Percentiles rank a stretch among this genome's conserved stretches.
Evolutionary conservation across 2,797 vertebrate species (phyloP).

Genomic region (Carcharodon carcharias): DNA sequence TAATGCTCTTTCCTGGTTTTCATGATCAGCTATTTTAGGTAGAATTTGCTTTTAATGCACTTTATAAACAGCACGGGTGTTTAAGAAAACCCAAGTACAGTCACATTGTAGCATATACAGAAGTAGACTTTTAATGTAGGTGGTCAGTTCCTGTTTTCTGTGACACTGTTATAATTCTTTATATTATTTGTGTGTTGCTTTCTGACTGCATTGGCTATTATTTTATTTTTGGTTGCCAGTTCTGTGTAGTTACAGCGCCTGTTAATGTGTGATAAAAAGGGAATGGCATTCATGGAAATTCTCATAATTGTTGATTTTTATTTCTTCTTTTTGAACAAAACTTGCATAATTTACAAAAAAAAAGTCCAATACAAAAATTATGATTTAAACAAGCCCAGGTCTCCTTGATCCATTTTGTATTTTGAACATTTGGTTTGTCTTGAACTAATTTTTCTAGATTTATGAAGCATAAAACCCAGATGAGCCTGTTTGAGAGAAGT

Average conservation of each 20-base stretch:
- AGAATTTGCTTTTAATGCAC: conserved; percentile 37
- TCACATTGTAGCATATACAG: conserved; percentile 14
- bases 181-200: background rate
- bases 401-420: conserved; percentile 13
- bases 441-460: background rate
- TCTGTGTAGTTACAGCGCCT: conserved; percentile 22
- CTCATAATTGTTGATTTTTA: conserved; percentile 33
- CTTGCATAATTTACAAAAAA: conserved; percentile 29
- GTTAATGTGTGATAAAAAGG: conserved; percentile 34
- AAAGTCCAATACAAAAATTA: conserved; percentile 21
- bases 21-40: conserved; percentile 29
- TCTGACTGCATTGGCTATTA: background rate
- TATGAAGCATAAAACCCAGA: background rate
- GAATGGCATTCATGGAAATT: conserved; percentile 22
- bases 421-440: background rate
- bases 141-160: background rate
- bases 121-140: conserved; percentile 23
- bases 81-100: background rate
- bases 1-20: conserved; percentile 24
- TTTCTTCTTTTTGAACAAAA: conserved; percentile 34
- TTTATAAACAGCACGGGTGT: conserved; percentile 35
- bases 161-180: conserved; percentile 18
- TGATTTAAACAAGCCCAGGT: conserved; percentile 29
- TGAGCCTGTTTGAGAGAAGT: background rate
- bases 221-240: background rate